Percentiles rank a stretch among this genome's conserved stretches.
phyloP scores from a whole-genome alignment of 2,888 invertebrate species.

The Dasysyrphus albostriatus region DNA sequence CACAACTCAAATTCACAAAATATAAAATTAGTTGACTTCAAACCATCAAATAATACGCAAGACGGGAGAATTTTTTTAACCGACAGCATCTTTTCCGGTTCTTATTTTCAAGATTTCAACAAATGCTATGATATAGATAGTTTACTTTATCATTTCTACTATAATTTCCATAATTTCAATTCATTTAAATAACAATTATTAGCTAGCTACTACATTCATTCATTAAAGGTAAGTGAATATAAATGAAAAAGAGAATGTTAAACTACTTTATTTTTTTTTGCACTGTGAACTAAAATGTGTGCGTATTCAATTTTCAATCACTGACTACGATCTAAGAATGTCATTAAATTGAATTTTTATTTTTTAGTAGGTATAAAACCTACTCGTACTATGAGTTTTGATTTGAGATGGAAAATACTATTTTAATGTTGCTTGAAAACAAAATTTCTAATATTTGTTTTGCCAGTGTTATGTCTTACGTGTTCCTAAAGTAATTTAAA shows the following conservation, averaged over 20 bases:
- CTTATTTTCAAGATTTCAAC: neutral
- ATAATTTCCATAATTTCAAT: neutral
- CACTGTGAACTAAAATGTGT: neutral
- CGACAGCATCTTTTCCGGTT: neutral
- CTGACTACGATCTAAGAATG: no score
- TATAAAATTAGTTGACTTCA: neutral
- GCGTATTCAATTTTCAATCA: neutral
- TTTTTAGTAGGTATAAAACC: no score
- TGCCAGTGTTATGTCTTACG: no score
- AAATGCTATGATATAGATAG: neutral
- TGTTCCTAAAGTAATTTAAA: no score
- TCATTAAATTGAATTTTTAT: no score
- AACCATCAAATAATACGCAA: neutral
- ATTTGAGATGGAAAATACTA: no score
- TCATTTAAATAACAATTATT: neutral
- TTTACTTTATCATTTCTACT: neutral
- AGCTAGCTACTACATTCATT: neutral
- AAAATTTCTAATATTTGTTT: no score
- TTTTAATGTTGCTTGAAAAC: no score
- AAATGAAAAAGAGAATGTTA: neutral
- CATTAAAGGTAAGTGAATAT: neutral
- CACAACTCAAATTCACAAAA: no score
- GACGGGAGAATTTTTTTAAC: neutral
- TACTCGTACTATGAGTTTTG: no score
- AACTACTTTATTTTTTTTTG: neutral